Conservation (phyloP, 2,797 vertebrate genomes). For the Syngnathus acus region DNA sequence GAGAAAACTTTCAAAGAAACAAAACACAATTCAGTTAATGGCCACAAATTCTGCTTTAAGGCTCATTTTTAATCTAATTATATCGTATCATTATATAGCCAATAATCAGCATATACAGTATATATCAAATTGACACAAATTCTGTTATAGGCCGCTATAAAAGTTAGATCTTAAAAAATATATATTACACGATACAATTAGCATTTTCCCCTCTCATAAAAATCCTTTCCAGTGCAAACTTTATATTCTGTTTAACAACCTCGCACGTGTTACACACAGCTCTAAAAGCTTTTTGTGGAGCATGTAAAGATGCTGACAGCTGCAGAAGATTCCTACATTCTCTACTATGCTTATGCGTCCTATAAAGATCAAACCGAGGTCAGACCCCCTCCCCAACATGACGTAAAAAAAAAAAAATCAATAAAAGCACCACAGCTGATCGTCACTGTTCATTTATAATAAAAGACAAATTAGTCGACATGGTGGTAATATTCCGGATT, state of each 20-base stretch:
- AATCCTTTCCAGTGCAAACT: neutral
- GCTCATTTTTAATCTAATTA: too few species aligned
- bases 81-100: neutral
- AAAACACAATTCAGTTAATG: too few species aligned
- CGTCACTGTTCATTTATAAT: slow-evolving; percentile 56
- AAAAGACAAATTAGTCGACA: slow-evolving; percentile 56
- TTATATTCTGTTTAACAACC: neutral
- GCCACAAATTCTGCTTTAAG: too few species aligned
- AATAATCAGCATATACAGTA: neutral
- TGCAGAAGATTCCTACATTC: slow-evolving; percentile 7
- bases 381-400: neutral
- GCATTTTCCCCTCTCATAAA: neutral
- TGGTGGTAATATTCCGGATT: slow-evolving; percentile 54
- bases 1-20: too few species aligned
- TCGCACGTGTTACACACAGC: slow-evolving; percentile 13
- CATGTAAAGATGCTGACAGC: slow-evolving; percentile 21
- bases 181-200: neutral
- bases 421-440: slow-evolving; percentile 42
- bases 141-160: too few species aligned
- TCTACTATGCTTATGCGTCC: slow-evolving; percentile 8
- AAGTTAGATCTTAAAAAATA: neutral
- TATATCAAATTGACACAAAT: neutral
- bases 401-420: slow-evolving; percentile 34
- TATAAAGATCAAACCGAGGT: slow-evolving; percentile 6
- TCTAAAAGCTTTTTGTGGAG: slow-evolving; percentile 8